phyloP scores from a whole-genome alignment of 2,797 vertebrate species.

The Merluccius polli region DNA sequence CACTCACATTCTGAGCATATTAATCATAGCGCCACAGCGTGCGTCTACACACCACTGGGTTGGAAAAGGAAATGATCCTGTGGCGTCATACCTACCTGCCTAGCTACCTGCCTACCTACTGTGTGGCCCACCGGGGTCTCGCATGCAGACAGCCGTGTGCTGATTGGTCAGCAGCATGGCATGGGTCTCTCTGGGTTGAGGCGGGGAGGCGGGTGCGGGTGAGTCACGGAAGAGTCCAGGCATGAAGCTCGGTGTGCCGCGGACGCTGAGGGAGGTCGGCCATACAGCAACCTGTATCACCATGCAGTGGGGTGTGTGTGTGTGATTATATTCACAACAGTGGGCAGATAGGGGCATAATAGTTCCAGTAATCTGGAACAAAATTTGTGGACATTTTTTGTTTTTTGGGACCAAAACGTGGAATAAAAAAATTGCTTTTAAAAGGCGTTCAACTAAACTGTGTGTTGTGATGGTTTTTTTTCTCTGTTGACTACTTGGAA shows the following conservation, averaged over 20 bases:
- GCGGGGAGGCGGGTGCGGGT: constrained; percentile 7
- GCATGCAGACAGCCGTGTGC: too few species aligned
- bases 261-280: constrained; percentile 20
- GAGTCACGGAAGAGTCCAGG: constrained; percentile 36
- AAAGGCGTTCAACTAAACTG: not conserved
- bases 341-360: not conserved
- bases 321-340: not conserved
- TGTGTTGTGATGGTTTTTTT: not conserved
- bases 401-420: not conserved
- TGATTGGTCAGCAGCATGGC: not conserved
- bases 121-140: too few species aligned
- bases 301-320: constrained; percentile 6
- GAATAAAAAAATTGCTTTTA: not conserved
- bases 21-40: too few species aligned
- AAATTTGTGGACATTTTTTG: not conserved
- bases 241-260: constrained; percentile 15
- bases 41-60: too few species aligned
- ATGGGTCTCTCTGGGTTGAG: not conserved
- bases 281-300: not conserved
- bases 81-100: too few species aligned
- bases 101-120: too few species aligned
- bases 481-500: too few species aligned
- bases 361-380: not conserved
- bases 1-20: too few species aligned
- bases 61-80: too few species aligned